These are phyloP conservation scores for Copidosoma floridanum DNA, from an alignment of 1,140 invertebrate genomes.

Conservation along the genomic window DNA sequence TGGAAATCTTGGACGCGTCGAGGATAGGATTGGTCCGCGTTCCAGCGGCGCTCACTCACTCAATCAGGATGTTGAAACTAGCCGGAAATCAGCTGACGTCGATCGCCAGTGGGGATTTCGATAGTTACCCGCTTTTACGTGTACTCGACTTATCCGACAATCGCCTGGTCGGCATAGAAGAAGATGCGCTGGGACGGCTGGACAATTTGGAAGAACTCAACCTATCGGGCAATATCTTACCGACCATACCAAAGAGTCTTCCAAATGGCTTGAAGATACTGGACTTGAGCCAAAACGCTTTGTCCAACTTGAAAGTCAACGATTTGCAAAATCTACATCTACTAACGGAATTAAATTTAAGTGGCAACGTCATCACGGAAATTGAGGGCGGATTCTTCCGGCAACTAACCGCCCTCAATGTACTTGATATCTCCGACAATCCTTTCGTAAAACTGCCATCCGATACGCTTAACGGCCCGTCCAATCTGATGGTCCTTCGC, in stretches of 20 bases:
- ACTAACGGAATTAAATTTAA: constrained; percentile 69
- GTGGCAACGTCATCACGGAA: constrained; percentile 65
- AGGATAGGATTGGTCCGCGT: constrained; percentile 75
- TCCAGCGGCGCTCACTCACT: constrained; percentile 80
- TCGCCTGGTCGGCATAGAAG: constrained; percentile 72
- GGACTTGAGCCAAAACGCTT: constrained; percentile 66
- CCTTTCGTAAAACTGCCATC: constrained; percentile 66
- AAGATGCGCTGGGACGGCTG: constrained; percentile 80
- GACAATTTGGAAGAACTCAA: constrained; percentile 77
- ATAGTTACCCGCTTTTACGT: constrained; percentile 82
- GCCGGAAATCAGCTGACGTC: constrained; percentile 72
- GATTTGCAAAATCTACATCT: constrained; percentile 71
- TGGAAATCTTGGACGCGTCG: constrained; percentile 81
- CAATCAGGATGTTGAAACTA: constrained; percentile 75
- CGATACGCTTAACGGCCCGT: constrained; percentile 67
- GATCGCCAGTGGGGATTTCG: constrained; percentile 81
- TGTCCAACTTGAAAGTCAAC: constrained; percentile 63
- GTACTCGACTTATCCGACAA: constrained; percentile 81
- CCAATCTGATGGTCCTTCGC: constrained; percentile 64
- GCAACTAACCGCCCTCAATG: constrained; percentile 64
- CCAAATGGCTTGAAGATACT: constrained; percentile 63
- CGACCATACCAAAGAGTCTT: constrained; percentile 66
- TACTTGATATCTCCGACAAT: constrained; percentile 77
- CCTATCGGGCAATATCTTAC: constrained; percentile 73
- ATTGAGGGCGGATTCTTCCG: constrained; percentile 68